Base-by-base conservation (phyloP, 2,888 invertebrate species). In the Scaptodrosophila latifasciaeformis region DNA sequence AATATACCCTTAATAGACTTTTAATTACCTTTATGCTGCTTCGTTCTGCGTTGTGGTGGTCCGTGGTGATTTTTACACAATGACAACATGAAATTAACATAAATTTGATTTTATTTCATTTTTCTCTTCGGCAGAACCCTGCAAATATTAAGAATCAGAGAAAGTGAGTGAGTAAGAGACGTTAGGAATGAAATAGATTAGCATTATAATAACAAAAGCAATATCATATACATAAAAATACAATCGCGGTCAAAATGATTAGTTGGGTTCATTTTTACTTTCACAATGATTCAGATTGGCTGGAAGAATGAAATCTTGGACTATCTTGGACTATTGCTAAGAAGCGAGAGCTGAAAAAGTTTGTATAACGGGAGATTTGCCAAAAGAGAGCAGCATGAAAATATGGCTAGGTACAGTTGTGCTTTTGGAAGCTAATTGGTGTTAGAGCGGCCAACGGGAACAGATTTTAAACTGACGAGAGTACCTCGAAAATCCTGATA, bases 61-160 rank as follows among this genome's bases (percentile, higher is more conserved):
- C 12, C 18, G 53, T 64, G 69, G 65, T 56, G 65, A 68, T 75
- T 65, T 67, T 65, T 61, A 59, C 67, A 62, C 59, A 65, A 62
- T 62, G 62, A 55, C 67, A 62, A 65, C 70, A 61, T 52, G 59
- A 59, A 74, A 70, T 67, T 67, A 70, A 55, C 70, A 70, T 65
- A 55, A 65, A 67, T 59, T 54, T 61, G 43, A 37, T 45, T 48
- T 39, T 18, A 9, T 13, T 43, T 43, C 12, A 5, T 27, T 43
- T 44, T 27, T 44, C 9, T 29, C 31, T 45, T 40, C 21, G n/a
- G n/a, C n/a, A n/a, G 21, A 15, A 31, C 37, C 24, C 65, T 65
- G 65, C 34, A 52, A 60, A 49, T 51, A 37, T n/a, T n/a, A n/a
- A n/a, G n/a, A n/a, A n/a, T n/a, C n/a, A n/a, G 34, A 43, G 31